Evolutionary conservation across 2,888 invertebrate genomes (phyloP).

Genomic region (Scotopteryx bipunctaria): DNA sequence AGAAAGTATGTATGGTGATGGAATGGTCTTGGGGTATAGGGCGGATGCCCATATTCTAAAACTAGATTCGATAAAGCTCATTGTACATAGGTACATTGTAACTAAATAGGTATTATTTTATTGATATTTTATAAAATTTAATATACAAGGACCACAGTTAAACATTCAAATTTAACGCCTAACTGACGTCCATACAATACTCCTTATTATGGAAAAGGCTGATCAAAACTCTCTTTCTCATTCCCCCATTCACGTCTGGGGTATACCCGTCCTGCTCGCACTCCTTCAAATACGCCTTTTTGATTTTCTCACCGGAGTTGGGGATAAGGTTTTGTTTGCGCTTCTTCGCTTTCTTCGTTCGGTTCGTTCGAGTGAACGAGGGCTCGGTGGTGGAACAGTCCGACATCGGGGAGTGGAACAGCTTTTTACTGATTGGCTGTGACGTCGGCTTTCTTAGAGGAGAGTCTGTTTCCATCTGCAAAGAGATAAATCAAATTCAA

Average conservation of each 20-base stretch:
- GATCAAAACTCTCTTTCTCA: conserved; percentile 63
- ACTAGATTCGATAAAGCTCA: too few relatives aligned
- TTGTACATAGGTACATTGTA: too few relatives aligned
- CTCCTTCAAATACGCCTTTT: conserved; percentile 62
- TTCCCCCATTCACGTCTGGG: conserved; percentile 52
- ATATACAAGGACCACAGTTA: too few relatives aligned
- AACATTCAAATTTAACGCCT: too few relatives aligned
- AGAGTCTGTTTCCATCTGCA: conserved; percentile 69
- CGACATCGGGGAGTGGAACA: conserved; percentile 65
- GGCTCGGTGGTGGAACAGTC: conserved; percentile 44
- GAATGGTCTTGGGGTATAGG: too few relatives aligned
- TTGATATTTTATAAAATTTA: too few relatives aligned
- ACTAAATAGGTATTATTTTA: too few relatives aligned
- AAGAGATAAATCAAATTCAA: too few relatives aligned
- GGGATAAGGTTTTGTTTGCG: conserved; percentile 60
- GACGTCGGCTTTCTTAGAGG: conserved; percentile 61
- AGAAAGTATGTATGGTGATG: too few relatives aligned
- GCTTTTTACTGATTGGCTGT: conserved; percentile 65
- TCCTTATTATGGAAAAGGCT: conserved; percentile 70
- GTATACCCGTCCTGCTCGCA: conserved; percentile 57
- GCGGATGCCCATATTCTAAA: too few relatives aligned
- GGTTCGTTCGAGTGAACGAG: conserved; percentile 28
- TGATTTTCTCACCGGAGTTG: conserved; percentile 57
- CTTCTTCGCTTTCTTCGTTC: conserved; percentile 52
- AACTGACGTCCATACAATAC: conserved; percentile 61